Percentiles rank a stretch among this genome's conserved stretches.
Conservation (phyloP, 2,113 vertebrate genomes). For the Albula goreensis region DNA sequence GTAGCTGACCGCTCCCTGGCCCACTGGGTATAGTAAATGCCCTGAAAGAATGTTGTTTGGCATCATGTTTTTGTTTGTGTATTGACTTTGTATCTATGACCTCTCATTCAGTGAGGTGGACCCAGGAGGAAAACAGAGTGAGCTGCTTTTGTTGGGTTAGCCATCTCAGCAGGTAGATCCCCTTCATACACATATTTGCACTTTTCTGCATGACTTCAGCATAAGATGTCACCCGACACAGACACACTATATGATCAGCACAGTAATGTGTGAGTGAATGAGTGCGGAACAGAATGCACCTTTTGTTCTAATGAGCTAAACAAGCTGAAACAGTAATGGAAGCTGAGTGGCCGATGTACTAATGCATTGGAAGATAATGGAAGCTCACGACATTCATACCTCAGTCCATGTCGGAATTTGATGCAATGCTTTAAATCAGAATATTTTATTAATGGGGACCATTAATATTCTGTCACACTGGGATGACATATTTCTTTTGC, state of each 20-base stretch:
- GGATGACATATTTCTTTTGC: slow-evolving; percentile 22
- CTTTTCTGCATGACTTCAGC: neutral
- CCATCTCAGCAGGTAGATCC: neutral
- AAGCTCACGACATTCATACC: slow-evolving; percentile 2
- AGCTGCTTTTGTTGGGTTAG: slow-evolving; percentile 19
- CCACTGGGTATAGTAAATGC: slow-evolving; percentile 49
- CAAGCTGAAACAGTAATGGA: neutral
- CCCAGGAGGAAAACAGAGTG: neutral
- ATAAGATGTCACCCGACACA: neutral
- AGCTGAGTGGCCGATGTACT: neutral
- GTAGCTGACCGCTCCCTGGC: slow-evolving; percentile 51
- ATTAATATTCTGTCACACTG: slow-evolving; percentile 32
- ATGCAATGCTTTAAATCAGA: slow-evolving; percentile 11
- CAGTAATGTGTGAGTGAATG: neutral
- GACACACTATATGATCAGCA: neutral
- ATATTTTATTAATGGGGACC: slow-evolving; percentile 27
- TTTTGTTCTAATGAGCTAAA: neutral
- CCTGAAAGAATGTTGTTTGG: slow-evolving; percentile 35
- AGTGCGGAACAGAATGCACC: neutral
- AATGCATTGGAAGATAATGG: neutral
- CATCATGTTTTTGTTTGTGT: slow-evolving; percentile 26
- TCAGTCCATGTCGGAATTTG: slow-evolving; percentile 8
- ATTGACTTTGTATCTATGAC: slow-evolving; percentile 27
- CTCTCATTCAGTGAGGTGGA: neutral
- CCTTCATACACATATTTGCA: neutral